Conservation (phyloP, 2,113 vertebrate genomes). For the Cardinalis cardinalis region DNA sequence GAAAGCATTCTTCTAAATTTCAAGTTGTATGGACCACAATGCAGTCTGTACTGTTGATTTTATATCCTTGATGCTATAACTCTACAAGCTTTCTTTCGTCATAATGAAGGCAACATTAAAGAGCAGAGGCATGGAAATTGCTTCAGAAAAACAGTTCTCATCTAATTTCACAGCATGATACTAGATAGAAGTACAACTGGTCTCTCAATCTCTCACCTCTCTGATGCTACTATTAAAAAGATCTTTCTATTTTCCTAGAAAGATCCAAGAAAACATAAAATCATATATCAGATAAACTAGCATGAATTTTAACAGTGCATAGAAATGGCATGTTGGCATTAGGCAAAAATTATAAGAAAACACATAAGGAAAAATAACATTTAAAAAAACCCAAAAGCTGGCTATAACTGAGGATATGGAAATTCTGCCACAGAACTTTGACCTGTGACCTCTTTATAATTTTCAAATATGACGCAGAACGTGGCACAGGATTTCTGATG, state of each 20-base stretch:
- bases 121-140: background rate
- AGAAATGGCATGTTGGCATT: background rate
- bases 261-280: background rate
- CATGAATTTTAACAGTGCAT: background rate
- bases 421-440: background rate
- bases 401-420: background rate
- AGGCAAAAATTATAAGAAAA: background rate
- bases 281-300: background rate
- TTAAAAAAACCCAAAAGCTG: background rate
- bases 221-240: background rate
- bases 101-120: background rate
- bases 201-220: background rate
- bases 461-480: background rate
- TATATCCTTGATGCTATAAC: background rate
- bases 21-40: background rate
- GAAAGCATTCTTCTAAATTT: background rate
- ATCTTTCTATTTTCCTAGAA: background rate
- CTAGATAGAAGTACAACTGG: background rate
- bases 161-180: background rate
- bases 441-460: background rate
- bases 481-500: background rate
- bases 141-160: background rate
- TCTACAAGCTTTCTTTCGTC: background rate
- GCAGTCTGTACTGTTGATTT: background rate
- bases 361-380: background rate